phyloP scores from a whole-genome alignment of 2,113 vertebrate genomes.

The Pavo muticus region DNA sequence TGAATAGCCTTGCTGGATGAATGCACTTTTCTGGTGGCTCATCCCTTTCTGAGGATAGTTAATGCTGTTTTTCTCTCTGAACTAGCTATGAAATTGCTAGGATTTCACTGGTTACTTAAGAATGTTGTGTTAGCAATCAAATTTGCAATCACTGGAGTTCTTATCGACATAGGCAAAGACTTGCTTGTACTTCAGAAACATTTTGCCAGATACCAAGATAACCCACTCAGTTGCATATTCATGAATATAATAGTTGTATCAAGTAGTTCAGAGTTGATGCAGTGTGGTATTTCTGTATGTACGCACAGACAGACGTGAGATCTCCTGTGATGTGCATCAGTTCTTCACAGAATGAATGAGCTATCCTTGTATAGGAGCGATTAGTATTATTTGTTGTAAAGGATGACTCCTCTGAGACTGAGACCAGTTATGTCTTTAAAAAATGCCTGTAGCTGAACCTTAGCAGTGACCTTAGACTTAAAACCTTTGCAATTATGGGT shows the following conservation, averaged over 20 bases:
- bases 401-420: not conserved
- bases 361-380: not conserved
- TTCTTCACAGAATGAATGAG: not conserved
- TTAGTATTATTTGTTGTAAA: not conserved
- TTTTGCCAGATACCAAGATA: not conserved
- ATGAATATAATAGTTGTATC: not conserved
- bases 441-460: constrained; percentile 9
- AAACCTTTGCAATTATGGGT: not conserved
- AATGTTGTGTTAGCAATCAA: not conserved
- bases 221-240: not conserved
- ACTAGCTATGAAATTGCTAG: not conserved
- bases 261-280: not conserved
- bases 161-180: not conserved
- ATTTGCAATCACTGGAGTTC: not conserved
- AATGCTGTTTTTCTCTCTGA: not conserved
- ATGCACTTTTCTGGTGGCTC: not conserved
- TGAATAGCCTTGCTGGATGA: not conserved
- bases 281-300: not conserved
- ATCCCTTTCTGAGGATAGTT: not conserved
- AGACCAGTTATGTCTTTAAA: constrained; percentile 21
- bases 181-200: not conserved
- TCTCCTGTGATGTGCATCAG: not conserved
- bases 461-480: constrained; percentile 26
- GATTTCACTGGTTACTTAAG: not conserved
- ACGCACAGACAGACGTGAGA: accelerated